Evolutionary conservation across 2,113 vertebrate genomes (phyloP), one percentile per base, ranked within the genome.

Genomic region (Pelvicachromis taeniatus): DNA sequence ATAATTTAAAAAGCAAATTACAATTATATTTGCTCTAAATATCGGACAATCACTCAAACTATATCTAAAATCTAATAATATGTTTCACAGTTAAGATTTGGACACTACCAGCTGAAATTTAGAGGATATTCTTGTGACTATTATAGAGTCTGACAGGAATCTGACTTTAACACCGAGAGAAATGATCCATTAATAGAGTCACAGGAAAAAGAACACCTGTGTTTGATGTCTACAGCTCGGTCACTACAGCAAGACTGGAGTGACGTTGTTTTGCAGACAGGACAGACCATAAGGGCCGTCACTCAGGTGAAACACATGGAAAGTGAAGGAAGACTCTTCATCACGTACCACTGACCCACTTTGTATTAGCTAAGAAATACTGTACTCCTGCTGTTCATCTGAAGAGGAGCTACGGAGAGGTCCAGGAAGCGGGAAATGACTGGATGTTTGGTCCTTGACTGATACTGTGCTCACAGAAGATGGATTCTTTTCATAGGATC

Each of bases 381-480:
- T 70, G 38, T 2, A 38, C 6, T 38, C 79, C 48, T 35, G 56
- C 42, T 65, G 14, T 12, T 63, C 29, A 1, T 10, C 42, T 65
- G 58, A 29, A 70, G 63, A 8, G 35, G 38, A 68, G 65, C 26
- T 45, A 26, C 16, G 21, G 38, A 26, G 65, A 70, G 65, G 38
- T 45, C 63, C 63, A 42, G 38, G 63, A 68, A 21, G 23, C 1
- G 0, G 17, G 17, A 9, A 21, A 6, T 33, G 42, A 29, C 14
- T 7, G 11, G 19, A 53, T 16, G 1, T 55, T 8, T 10, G 29
- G 10, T 70, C n/a, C 4, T 58, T 90, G 48, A 77, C 11, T 13
- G 88, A 86, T 1, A 58, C 19, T 1, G 92, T 91, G 77, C n/a
- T 90, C 14, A 89, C 33, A 1, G 63, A 12, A 1, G 2, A 26